Evolutionary conservation across 1,140 invertebrate genomes (phyloP).

Genomic region (Laupala kohalensis): DNA sequence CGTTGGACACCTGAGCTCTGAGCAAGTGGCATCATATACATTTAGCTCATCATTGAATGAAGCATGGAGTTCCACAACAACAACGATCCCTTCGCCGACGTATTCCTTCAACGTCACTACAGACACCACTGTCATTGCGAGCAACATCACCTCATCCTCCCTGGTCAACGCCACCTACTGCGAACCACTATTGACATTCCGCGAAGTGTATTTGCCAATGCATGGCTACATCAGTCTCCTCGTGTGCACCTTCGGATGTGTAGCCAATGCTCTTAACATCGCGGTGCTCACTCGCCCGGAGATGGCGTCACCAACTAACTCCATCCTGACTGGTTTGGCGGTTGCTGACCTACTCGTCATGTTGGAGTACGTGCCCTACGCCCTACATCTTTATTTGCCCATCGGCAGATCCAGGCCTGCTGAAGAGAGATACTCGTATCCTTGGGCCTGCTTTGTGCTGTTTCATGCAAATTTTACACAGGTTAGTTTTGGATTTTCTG

Average conservation of each 20-base stretch:
- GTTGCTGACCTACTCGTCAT: slow-evolving; percentile 84
- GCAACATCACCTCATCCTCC: background rate
- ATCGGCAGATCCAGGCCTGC: slow-evolving; percentile 22
- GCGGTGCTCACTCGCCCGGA: slow-evolving; percentile 80
- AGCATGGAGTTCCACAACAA: no score
- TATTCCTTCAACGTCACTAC: no score
- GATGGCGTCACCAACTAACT: slow-evolving; percentile 85
- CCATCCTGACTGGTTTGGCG: slow-evolving; percentile 77
- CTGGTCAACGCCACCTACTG: no score
- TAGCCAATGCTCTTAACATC: slow-evolving; percentile 88
- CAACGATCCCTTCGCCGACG: no score
- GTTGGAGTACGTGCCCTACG: slow-evolving; percentile 85
- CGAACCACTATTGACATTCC: background rate
- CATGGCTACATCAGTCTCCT: slow-evolving; percentile 62
- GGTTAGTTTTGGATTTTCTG: no score
- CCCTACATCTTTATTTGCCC: slow-evolving; percentile 62
- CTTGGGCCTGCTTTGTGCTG: slow-evolving; percentile 66
- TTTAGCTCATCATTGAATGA: background rate
- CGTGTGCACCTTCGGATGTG: slow-evolving; percentile 82
- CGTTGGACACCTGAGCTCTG: background rate
- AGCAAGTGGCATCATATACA: background rate
- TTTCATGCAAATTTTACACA: slow-evolving; percentile 64
- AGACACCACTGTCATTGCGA: no score
- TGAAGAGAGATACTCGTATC: slow-evolving; percentile 46
- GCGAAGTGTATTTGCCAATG: slow-evolving; percentile 17